These are phyloP conservation scores for Haemorhous mexicanus DNA, from an alignment of 2,113 vertebrate species.

Conservation along the genomic window DNA sequence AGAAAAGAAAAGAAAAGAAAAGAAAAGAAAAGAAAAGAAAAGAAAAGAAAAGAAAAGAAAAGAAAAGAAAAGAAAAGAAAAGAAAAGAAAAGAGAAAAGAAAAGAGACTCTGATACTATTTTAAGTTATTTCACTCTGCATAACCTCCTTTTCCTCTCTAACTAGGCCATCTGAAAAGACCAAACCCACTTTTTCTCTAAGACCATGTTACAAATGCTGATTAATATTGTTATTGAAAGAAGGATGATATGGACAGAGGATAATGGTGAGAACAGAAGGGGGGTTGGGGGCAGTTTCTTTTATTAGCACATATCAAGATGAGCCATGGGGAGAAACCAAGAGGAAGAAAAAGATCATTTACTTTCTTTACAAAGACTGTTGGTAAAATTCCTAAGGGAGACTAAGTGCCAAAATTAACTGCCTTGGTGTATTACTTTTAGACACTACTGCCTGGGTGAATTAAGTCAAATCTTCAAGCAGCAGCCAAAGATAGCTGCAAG, in stretches of 20 bases:
- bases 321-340: constrained; percentile 47
- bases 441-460: constrained; percentile 63
- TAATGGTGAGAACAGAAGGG: not conserved
- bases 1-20: not conserved
- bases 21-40: not conserved
- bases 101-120: not conserved
- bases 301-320: constrained; percentile 34
- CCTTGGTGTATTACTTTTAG: constrained; percentile 71
- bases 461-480: constrained; percentile 63
- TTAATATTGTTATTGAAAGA: constrained; percentile 49
- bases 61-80: no score
- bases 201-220: constrained; percentile 53
- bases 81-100: not conserved
- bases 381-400: constrained; percentile 74
- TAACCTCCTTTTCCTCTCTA: constrained; percentile 31
- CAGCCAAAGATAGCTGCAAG: constrained; percentile 57
- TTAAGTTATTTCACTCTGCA: constrained; percentile 2
- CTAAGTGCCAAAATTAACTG: constrained; percentile 71
- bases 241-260: constrained; percentile 30
- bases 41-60: not conserved
- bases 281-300: not conserved
- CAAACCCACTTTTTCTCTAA: not conserved
- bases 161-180: constrained; percentile 13
- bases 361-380: constrained; percentile 68
- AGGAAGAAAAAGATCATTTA: constrained; percentile 48